These are phyloP conservation scores for Amiota minor DNA, from an alignment of 2,888 invertebrate genomes.

Conservation along the genomic window DNA sequence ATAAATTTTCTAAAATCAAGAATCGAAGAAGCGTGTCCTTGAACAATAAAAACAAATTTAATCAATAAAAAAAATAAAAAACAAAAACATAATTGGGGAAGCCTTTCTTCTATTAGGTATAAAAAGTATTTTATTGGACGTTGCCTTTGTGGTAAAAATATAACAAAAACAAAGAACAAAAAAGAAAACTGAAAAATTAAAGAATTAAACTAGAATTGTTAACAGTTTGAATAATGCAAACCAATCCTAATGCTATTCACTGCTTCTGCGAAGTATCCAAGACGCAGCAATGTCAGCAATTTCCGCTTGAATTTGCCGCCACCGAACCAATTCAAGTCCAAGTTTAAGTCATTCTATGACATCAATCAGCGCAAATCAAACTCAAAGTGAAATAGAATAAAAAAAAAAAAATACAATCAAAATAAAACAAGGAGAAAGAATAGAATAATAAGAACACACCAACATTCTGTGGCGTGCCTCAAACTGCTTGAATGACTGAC, in stretches of 20 bases:
- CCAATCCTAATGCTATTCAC: too few species aligned
- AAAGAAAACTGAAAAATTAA: not conserved
- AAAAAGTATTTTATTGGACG: not conserved
- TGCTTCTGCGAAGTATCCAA: not conserved
- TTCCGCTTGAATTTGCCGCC: not conserved
- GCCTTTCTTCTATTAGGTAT: not conserved
- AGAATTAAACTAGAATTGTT: too few species aligned
- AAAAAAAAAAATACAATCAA: constrained; percentile 8
- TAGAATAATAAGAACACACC: not conserved
- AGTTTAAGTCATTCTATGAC: constrained; percentile 16
- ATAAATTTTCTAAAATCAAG: too few species aligned
- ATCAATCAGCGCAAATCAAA: constrained; percentile 23
- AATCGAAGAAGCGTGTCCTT: not conserved
- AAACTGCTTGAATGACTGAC: constrained; percentile 13
- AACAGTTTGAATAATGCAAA: too few species aligned
- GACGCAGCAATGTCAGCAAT: constrained; percentile 13
- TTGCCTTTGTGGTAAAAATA: not conserved
- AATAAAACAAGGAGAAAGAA: constrained; percentile 32
- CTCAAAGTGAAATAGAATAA: constrained; percentile 13
- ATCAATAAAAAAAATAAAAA: not conserved
- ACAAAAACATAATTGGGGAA: not conserved
- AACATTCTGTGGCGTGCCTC: constrained; percentile 3
- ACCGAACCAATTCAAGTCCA: not conserved
- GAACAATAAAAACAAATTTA: not conserved
- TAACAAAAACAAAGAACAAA: not conserved